Conservation (phyloP, 35 echinoderm and acorn worm genomes). For the Diadema setosum region DNA sequence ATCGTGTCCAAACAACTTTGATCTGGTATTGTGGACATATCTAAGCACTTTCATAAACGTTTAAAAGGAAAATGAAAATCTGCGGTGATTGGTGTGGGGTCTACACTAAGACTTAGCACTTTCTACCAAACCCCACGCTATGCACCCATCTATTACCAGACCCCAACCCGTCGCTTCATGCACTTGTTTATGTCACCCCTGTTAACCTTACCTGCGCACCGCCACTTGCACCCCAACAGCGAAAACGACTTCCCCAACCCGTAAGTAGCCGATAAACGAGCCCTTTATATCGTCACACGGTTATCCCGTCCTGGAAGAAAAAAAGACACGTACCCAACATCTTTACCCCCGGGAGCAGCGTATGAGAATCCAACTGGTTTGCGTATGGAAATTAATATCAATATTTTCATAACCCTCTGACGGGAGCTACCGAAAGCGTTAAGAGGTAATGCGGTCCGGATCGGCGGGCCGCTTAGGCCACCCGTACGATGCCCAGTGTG, state of each 20-base stretch:
- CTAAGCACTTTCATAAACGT: not conserved
- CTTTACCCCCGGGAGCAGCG: too few species aligned
- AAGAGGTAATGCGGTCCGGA: too few species aligned
- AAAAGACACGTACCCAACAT: not conserved
- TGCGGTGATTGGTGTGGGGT: not conserved
- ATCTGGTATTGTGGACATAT: not conserved
- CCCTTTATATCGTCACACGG: not conserved
- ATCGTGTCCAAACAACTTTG: not conserved
- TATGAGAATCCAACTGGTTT: not conserved
- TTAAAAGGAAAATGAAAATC: not conserved
- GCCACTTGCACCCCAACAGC: not conserved
- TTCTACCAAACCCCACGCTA: too few species aligned
- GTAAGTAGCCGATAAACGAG: not conserved
- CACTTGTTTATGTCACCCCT: not conserved
- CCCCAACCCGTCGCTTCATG: too few species aligned
- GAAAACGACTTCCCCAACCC: not conserved
- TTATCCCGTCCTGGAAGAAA: not conserved
- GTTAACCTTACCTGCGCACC: not conserved
- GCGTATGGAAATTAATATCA: conserved; percentile 12
- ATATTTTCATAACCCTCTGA: conserved; percentile 19
- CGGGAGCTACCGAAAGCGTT: too few species aligned
- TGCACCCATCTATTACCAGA: too few species aligned
- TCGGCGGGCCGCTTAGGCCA: too few species aligned
- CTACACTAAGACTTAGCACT: not conserved
- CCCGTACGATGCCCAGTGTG: too few species aligned